Conservation (phyloP, 1,140 invertebrate genomes). For the Bombus affinis region DNA sequence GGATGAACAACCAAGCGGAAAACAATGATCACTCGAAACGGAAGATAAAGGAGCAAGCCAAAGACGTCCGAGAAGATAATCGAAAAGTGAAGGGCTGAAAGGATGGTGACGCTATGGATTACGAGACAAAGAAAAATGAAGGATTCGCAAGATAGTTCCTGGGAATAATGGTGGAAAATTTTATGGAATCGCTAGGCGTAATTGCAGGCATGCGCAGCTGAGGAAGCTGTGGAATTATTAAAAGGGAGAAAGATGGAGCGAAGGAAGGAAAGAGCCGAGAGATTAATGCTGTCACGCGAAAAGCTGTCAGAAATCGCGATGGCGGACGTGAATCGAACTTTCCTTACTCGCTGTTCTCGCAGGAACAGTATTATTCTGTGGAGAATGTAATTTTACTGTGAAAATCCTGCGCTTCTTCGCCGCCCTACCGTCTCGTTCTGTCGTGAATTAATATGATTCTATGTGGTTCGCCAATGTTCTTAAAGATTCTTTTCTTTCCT, state of each 20-base stretch:
- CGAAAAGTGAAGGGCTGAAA: not conserved
- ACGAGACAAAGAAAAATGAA: slow-evolving; percentile 6
- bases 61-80: not conserved
- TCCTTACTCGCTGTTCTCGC: not conserved
- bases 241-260: not conserved
- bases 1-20: not conserved
- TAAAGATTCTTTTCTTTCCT: not conserved
- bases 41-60: not conserved
- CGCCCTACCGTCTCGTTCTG: not conserved
- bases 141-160: not conserved
- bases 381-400: not conserved
- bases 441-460: not conserved
- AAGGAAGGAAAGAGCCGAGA: not conserved
- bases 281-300: slow-evolving; percentile 15
- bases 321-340: slow-evolving; percentile 17
- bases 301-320: not conserved
- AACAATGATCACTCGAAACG: not conserved
- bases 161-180: slow-evolving; percentile 18
- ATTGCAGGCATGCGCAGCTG: not conserved
- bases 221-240: slow-evolving; percentile 19
- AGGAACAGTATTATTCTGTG: not conserved
- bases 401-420: not conserved
- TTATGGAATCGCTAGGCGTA: not conserved
- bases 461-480: not conserved
- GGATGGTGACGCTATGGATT: not conserved